Evolutionary conservation across 2,797 vertebrate species (phyloP), one percentile per base, ranked within the genome.

Genomic region (Mus caroli): DNA sequence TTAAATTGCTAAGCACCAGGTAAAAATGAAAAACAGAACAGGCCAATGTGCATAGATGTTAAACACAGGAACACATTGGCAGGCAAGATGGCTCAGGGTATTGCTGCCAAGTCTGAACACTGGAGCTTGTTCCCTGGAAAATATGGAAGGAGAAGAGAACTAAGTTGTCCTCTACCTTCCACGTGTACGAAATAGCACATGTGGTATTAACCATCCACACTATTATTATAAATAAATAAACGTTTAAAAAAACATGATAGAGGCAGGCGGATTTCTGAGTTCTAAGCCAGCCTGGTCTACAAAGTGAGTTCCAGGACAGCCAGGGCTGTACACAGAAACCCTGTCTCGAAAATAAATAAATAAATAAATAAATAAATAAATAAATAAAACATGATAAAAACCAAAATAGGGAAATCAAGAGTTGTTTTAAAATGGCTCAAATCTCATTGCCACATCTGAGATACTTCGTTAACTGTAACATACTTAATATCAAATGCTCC

Each of bases 401-500:
- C 31, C 43, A n/a, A n/a, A 76, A 79, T 9, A 43, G 8, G 88
- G 93, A 76, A 91, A 34, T 37, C 52, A 88, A 58, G 22, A 90
- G 89, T 71, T 82, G 37, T 50, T 85, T 85, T 80, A 82, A 95
- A 78, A 82, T 15, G 3, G 22, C 52, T 31, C 13, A 20, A 87
- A 95, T 77, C 88, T 78, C 80, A 56, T 40, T 67, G n/a, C 60
- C 20, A 69, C 7, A 40, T 5, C 19, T 50, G 6, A 75, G 31
- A 28, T 87, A 90, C 78, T 40, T 58, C 10, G 88, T 26, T 67
- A 83, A 85, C 22, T 69, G 2, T 31, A 37, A 26, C 88, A 56
- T 37, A 90, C 62, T 62, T 54, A 90, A 12, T 54, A 73, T 46
- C 50, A 88, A 87, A 84, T 88, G 69, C 26, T 87, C 75, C 75